Conservation (phyloP, 2,797 vertebrate species). For the Hyperoplus lanceolatus region DNA sequence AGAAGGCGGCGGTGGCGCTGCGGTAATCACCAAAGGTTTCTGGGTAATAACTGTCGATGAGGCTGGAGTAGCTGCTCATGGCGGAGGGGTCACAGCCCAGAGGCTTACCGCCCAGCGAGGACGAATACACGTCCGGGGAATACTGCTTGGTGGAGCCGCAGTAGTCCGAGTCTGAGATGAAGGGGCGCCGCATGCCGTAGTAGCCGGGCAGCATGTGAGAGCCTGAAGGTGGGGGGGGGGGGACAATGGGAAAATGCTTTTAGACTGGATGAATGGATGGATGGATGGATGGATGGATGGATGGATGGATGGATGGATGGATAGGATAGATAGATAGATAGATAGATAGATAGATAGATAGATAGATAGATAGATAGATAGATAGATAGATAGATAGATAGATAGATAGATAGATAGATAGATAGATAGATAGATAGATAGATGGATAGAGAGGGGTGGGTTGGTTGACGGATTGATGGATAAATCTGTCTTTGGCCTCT, state of each 20-base stretch:
- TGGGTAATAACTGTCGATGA: conserved; percentile 90
- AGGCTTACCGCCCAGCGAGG: conserved; percentile 85
- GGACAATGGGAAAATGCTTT: neutral
- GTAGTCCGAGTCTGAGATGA: conserved; percentile 91
- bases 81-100: conserved; percentile 87
- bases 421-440: too few species aligned
- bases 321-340: too few species aligned
- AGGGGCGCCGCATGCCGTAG: conserved; percentile 89
- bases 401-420: too few species aligned
- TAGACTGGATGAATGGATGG: neutral
- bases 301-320: too few species aligned
- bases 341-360: too few species aligned
- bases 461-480: too few species aligned
- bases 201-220: conserved; percentile 87
- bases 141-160: conserved; percentile 87
- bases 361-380: too few species aligned
- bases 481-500: too few species aligned
- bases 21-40: conserved; percentile 90
- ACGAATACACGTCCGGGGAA: conserved; percentile 83
- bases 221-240: conserved; percentile 76
- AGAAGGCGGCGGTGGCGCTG: conserved; percentile 75
- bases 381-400: too few species aligned
- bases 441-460: too few species aligned
- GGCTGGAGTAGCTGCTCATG: conserved; percentile 84
- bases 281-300: too few species aligned